A percentile compares a stretch with the other conserved stretches of the same genome.
phyloP scores from a whole-genome alignment of 2,888 invertebrate species.

The Agapostemon virescens region DNA sequence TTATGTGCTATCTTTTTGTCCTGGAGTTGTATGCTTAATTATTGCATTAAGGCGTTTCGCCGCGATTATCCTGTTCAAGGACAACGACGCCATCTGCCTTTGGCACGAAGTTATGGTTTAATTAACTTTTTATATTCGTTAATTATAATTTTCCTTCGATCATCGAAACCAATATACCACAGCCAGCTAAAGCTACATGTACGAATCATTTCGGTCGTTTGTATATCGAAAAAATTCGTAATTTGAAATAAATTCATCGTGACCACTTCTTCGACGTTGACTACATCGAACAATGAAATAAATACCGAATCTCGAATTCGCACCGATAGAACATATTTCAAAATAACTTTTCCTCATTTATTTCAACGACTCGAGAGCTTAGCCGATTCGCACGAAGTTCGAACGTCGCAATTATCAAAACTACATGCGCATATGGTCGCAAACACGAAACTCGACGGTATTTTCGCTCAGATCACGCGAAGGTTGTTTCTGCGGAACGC shows the following conservation, averaged over 20 bases:
- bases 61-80: neutral
- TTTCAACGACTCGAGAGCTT: neutral
- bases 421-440: neutral
- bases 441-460: neutral
- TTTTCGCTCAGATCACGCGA: constrained; percentile 10
- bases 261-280: neutral
- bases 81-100: neutral
- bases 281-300: neutral
- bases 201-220: neutral
- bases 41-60: neutral
- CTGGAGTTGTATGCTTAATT: neutral
- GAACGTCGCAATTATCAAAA: neutral
- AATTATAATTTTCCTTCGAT: neutral
- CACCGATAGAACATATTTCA: neutral
- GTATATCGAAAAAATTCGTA: neutral
- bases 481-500: constrained; percentile 7
- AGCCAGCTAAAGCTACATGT: neutral
- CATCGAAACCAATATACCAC: neutral
- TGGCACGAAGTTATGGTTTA: neutral
- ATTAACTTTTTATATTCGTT: neutral
- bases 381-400: neutral
- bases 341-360: neutral
- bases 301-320: neutral
- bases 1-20: no score
- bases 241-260: neutral